These are phyloP conservation scores for Malacoctenus gilli DNA, from an alignment of 2,797 vertebrate genomes.

Conservation along the genomic window DNA sequence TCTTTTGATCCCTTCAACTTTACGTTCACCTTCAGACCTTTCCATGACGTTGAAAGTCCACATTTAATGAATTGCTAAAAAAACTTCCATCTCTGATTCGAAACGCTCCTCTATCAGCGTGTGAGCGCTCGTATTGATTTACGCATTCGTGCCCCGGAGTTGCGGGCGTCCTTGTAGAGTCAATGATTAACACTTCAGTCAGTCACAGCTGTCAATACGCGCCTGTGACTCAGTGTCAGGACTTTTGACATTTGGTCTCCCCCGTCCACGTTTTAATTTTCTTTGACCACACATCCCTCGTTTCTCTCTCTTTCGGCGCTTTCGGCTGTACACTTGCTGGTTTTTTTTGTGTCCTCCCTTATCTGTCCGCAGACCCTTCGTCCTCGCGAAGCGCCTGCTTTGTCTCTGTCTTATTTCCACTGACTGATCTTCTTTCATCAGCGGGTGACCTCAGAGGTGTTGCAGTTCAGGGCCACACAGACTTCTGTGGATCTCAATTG, in stretches of 20 bases:
- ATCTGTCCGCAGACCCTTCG: too few species aligned
- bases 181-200: conserved; percentile 63
- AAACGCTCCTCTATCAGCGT: conserved; percentile 20
- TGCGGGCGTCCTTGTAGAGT: conserved; percentile 48
- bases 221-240: conserved; percentile 15
- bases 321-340: neutral
- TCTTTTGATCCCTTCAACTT: neutral
- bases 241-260: conserved; percentile 26
- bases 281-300: neutral
- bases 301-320: neutral
- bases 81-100: conserved; percentile 25
- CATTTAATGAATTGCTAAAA: conserved; percentile 2
- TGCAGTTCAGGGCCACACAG: too few species aligned
- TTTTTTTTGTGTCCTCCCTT: neutral
- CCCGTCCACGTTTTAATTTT: conserved; percentile 17
- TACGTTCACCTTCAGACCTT: neutral
- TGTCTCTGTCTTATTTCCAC: too few species aligned
- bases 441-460: too few species aligned
- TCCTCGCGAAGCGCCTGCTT: too few species aligned
- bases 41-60: conserved; percentile 3
- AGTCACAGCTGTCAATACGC: conserved; percentile 40
- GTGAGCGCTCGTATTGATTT: conserved; percentile 41
- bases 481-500: too few species aligned
- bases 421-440: too few species aligned
- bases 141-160: conserved; percentile 26